These are phyloP conservation scores for Phaetusa simplex DNA, from an alignment of 2,113 vertebrate genomes.

Conservation along the genomic window DNA sequence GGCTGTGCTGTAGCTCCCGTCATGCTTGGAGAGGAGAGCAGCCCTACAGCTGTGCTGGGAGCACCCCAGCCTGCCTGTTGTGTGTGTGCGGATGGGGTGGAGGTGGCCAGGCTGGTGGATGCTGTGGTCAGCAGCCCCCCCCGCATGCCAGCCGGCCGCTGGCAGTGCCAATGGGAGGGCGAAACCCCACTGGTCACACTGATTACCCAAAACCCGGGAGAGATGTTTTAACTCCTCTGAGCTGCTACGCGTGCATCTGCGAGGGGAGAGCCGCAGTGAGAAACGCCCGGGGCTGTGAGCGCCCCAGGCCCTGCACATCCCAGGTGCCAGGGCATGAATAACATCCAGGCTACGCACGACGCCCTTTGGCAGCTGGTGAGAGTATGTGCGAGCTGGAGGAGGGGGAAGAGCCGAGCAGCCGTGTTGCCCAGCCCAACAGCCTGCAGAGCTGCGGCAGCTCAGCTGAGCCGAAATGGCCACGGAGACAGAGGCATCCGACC, in stretches of 20 bases:
- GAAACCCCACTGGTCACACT: rapidly evolving
- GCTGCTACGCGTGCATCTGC: neutral
- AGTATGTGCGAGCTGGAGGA: neutral
- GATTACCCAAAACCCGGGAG: neutral
- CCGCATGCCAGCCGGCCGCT: rapidly evolving
- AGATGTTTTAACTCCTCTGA: neutral
- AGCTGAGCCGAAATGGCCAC: neutral
- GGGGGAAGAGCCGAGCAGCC: neutral
- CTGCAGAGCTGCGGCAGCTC: neutral
- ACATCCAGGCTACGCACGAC: rapidly evolving
- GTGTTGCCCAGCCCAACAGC: neutral
- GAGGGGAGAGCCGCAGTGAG: neutral
- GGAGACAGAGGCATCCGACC: rapidly evolving
- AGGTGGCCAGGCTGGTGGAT: neutral
- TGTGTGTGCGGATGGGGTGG: neutral
- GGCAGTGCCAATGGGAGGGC: neutral
- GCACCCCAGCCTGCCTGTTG: rapidly evolving
- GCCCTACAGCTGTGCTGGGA: neutral
- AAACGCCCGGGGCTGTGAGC: neutral
- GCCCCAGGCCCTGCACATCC: too few relatives aligned
- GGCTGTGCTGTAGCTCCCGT: neutral
- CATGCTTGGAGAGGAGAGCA: neutral
- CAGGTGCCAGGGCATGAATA: neutral
- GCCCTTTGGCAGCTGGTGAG: neutral
- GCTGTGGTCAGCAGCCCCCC: neutral